Base-by-base conservation (phyloP, 2,888 invertebrate species). In the Eremobia ochroleuca region DNA sequence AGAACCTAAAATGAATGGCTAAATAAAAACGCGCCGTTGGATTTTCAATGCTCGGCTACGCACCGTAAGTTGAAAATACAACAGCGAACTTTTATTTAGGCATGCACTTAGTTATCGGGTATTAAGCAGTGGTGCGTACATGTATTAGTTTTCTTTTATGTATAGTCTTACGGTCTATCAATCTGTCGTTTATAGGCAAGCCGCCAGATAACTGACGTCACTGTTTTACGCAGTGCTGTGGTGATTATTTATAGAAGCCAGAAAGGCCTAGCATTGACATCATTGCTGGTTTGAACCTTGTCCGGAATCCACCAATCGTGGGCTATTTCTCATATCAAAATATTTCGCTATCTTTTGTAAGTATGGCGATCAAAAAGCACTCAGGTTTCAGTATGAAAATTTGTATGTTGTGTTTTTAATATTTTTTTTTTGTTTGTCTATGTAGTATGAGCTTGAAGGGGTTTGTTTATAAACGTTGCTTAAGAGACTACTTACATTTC, bases 121-220 rank as follows among this genome's bases (percentile, higher is more conserved):
- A 25, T 25, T 58, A 55, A 73, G 46, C 31, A 40, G 15, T 55
- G 31, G 5, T 55, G 5, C 11, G 28, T 64, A n/a, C 11, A 40
- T 28, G 28, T n/a, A 64, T 15, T 37, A 9, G 43, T 46, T 55
- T 46, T 82, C 0, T 82, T 76, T 76, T 61, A 82, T 82, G 52
- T n/a, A n/a, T 40, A 66, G 28, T 52, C 65, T 66, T 76, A 81
- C 82, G 66, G 66, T 37, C 79, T 3, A 66, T 76, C 65, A 79
- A 76, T n/a, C n/a, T 66, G 76, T 40, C 28, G 52, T 82, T 52
- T 59, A 76, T 37, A 46, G 52, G 21, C 49, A 65, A 37, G n/a
- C 25, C 9, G 40, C 40, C 40, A 40, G 31, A 46, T 34, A 34
- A 55, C 4, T 34, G 13, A 25, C 40, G 21, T 66, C 65, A 79